Conservation (phyloP, 2,888 invertebrate species). For the Trypoxylon attenuatum region DNA sequence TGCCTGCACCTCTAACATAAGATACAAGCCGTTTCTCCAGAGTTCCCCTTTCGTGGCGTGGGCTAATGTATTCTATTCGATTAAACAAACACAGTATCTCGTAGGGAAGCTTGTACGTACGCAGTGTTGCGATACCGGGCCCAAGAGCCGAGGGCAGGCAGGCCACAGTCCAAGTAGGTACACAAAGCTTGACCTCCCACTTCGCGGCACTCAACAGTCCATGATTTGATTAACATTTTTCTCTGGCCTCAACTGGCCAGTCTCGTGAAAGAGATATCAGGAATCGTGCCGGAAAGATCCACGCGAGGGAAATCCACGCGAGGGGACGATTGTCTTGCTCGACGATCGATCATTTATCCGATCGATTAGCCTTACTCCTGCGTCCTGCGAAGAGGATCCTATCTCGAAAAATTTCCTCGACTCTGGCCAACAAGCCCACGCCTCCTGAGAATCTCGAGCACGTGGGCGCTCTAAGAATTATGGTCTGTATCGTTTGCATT, state of each 20-base stretch:
- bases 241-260: neutral
- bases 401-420: slow-evolving; percentile 53
- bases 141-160: slow-evolving; percentile 28
- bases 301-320: no score
- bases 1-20: no score
- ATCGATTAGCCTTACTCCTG: neutral
- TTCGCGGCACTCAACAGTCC: slow-evolving; percentile 49
- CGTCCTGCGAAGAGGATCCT: slow-evolving; percentile 27
- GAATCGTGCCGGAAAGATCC: neutral
- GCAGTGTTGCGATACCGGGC: slow-evolving; percentile 33
- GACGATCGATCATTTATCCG: neutral
- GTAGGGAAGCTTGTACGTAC: slow-evolving; percentile 47
- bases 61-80: slow-evolving; percentile 68
- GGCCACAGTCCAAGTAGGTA: slow-evolving; percentile 25
- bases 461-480: slow-evolving; percentile 61
- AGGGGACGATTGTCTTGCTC: neutral
- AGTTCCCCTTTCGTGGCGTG: slow-evolving; percentile 54
- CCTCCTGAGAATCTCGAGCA: slow-evolving; percentile 37
- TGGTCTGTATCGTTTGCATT: slow-evolving; percentile 51
- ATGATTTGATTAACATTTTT: slow-evolving; percentile 50
- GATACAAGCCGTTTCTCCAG: slow-evolving; percentile 29
- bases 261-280: neutral
- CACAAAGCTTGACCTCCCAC: slow-evolving; percentile 59
- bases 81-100: slow-evolving; percentile 63
- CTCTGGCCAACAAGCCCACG: slow-evolving; percentile 50